phyloP scores from a whole-genome alignment of 2,888 invertebrate species.

The Pilophorus perplexus region DNA sequence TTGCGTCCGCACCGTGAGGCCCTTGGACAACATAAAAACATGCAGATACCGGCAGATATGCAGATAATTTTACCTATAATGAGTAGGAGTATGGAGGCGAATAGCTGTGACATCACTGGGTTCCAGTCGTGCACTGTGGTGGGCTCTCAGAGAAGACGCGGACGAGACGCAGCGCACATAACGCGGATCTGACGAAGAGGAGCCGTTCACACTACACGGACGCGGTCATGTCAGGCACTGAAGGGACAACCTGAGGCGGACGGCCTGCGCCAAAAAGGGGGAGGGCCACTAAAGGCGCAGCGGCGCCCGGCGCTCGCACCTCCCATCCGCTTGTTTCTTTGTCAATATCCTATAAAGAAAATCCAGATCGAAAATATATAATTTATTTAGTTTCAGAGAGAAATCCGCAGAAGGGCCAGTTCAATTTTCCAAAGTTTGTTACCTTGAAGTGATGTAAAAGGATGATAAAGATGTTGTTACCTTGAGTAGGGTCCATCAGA shows the following conservation, averaged over 20 bases:
- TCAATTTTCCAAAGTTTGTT: too few species aligned
- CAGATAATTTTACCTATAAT: conserved; percentile 2
- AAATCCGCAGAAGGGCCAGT: too few species aligned
- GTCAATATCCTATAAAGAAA: too few species aligned
- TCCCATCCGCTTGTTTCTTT: too few species aligned
- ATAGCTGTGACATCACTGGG: conserved; percentile 11
- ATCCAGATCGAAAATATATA: too few species aligned
- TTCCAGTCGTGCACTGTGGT: conserved; percentile 6
- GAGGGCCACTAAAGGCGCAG: not conserved
- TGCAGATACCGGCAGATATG: not conserved
- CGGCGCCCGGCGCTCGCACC: not conserved
- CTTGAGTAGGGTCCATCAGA: too few species aligned
- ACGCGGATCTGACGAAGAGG: not conserved
- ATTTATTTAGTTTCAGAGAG: too few species aligned
- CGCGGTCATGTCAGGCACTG: conserved; percentile 21
- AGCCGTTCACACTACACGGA: not conserved
- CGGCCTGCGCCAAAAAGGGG: not conserved
- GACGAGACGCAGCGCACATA: conserved; percentile 5
- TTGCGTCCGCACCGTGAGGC: too few species aligned
- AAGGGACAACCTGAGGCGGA: not conserved
- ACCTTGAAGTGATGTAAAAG: too few species aligned
- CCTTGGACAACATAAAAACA: too few species aligned
- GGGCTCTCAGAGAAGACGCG: conserved; percentile 14
- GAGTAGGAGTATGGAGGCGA: conserved; percentile 7
- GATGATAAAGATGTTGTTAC: too few species aligned